Evolutionary conservation across 2,113 vertebrate species (phyloP).

Genomic region (Glareola pratincola): DNA sequence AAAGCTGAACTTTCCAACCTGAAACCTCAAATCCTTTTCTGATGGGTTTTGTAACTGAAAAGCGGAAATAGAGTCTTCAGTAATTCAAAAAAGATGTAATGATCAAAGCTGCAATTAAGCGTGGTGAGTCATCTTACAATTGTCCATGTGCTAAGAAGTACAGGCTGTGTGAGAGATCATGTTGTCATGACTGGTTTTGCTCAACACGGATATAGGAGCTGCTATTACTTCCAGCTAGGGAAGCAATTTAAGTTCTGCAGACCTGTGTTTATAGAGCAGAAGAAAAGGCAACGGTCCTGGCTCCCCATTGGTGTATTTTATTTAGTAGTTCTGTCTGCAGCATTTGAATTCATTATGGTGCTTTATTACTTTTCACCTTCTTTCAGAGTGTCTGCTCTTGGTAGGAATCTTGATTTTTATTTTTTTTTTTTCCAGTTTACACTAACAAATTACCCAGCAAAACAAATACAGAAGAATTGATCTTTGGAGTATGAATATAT

Average conservation of each 20-base stretch:
- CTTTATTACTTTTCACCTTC: background rate
- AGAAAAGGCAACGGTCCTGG: background rate
- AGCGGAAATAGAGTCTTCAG: background rate
- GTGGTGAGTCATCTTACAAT: slow-evolving; percentile 30
- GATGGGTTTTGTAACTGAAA: background rate
- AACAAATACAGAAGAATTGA: background rate
- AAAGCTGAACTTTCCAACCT: slow-evolving; percentile 9
- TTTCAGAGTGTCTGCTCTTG: background rate
- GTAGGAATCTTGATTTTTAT: background rate
- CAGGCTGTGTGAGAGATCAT: background rate
- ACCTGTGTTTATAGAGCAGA: slow-evolving; percentile 1
- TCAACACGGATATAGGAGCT: background rate
- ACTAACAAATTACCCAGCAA: background rate
- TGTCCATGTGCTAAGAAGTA: background rate
- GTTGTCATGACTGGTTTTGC: slow-evolving; percentile 23
- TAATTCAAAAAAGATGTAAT: slow-evolving; percentile 32
- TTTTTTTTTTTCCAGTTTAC: background rate
- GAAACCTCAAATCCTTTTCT: slow-evolving; percentile 36
- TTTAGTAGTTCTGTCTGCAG: background rate
- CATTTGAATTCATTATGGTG: background rate
- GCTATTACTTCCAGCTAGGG: slow-evolving; percentile 1
- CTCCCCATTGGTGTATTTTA: slow-evolving; percentile 2
- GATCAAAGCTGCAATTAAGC: slow-evolving; percentile 50
- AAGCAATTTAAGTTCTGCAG: background rate
- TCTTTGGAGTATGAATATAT: background rate